A percentile compares a stretch with the other conserved stretches of the same genome.
These are phyloP conservation scores for Melangyna quadrimaculata DNA, from an alignment of 2,888 invertebrate species.

Conservation along the genomic window DNA sequence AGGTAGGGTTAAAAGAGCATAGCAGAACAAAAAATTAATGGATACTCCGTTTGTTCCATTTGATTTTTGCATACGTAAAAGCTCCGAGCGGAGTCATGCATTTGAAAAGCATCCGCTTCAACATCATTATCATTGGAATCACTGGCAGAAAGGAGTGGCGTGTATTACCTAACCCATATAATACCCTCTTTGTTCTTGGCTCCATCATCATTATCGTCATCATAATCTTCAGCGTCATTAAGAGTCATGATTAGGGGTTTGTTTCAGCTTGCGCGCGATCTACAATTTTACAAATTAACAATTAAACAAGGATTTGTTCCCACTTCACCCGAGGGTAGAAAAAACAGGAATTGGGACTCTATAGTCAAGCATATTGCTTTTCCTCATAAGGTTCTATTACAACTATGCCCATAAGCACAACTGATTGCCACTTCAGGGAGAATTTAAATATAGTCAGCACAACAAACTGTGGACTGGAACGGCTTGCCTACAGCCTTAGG, in stretches of 20 bases:
- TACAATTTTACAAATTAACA: conserved; percentile 71
- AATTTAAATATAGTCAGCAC: conserved; percentile 65
- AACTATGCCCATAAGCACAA: conserved; percentile 42
- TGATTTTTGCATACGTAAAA: conserved; percentile 30
- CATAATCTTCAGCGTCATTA: conserved; percentile 48
- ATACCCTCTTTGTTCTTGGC: not conserved
- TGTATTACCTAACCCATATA: not conserved
- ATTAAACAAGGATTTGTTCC: conserved; percentile 67
- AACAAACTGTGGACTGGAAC: conserved; percentile 22
- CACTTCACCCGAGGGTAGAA: conserved; percentile 18
- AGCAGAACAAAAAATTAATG: conserved; percentile 26
- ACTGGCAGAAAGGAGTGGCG: conserved; percentile 15
- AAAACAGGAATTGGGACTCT: conserved; percentile 23
- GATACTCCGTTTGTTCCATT: conserved; percentile 29
- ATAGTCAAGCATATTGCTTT: conserved; percentile 35
- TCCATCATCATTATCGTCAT: conserved; percentile 17
- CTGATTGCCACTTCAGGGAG: conserved; percentile 65
- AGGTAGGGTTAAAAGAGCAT: conserved; percentile 21
- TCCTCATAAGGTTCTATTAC: not conserved
- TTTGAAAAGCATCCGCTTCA: conserved; percentile 24
- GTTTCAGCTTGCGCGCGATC: conserved; percentile 47
- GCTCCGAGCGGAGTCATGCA: conserved; percentile 22
- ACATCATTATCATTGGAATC: conserved; percentile 19
- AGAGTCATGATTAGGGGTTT: conserved; percentile 46
- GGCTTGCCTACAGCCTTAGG: not conserved